Base-by-base conservation (phyloP, 2,113 vertebrate species). In the Tragelaphus strepsiceros region DNA sequence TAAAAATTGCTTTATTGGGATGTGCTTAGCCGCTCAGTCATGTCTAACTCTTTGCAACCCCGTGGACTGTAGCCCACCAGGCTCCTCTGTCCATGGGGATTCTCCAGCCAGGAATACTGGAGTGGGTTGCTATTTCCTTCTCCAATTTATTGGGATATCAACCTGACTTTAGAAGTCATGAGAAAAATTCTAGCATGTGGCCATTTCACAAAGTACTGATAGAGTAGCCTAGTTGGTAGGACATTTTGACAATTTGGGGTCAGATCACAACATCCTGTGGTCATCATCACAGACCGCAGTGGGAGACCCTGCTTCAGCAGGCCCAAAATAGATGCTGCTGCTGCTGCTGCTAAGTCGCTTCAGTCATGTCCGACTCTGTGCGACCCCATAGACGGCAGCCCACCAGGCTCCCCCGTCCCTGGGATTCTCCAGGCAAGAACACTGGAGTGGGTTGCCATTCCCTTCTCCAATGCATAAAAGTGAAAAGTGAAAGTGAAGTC, bases 21-120 rank as follows among this genome's bases (percentile, higher is more conserved):
- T 81, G 10, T 74, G 19, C n/a, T 74, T 74, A 24, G 35, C n/a
- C 1, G 0, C 5, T 39, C 10, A 13, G 19, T 74, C 5, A 0
- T 74, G n/a, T 74, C 67, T 39, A 74, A 74, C 21, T 39, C 67
- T 39, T 71, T 74, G 19, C 2, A 6, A 74, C 67, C n/a, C 67
- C 2, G 0, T 39, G 35, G 67, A 22, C 35, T 74, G 1, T 39
- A 74, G 67, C 67, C 5, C 35, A 74, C 67, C 67, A 71, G 67
- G 67, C 5, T 74, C 35, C 5, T 39, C n/a, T 74, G 35, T 74
- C 67, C 21, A 1, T 13, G 21, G 21, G 67, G 19, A 24, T 74
- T 74, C 21, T 39, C 67, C 19, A 39, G n/a, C 19, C 21, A 39
- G n/a, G n/a, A 74, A 39, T 74, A 74, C 67, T 74, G 10, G 5